phyloP scores from a whole-genome alignment of 2,797 vertebrate species.

The Darevskia nairensis region DNA sequence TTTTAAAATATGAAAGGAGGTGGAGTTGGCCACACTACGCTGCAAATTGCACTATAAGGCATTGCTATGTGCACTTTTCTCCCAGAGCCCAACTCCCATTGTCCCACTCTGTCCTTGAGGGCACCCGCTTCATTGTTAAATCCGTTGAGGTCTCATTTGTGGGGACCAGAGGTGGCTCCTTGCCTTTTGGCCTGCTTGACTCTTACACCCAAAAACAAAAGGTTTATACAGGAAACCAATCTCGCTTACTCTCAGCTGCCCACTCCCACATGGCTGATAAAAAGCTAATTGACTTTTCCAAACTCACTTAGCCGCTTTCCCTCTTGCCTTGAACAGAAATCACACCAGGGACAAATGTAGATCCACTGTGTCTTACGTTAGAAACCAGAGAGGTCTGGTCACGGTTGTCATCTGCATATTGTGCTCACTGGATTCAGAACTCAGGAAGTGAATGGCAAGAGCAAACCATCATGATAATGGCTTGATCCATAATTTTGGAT shows the following conservation, averaged over 20 bases:
- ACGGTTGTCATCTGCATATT: background rate
- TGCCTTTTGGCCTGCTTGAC: fast-evolving
- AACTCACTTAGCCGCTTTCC: constrained; percentile 17
- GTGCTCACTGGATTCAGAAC: background rate
- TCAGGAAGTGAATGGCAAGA: background rate
- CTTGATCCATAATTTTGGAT: background rate
- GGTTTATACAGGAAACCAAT: background rate
- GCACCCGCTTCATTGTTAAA: background rate
- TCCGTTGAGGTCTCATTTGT: background rate
- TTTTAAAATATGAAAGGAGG: constrained; percentile 45
- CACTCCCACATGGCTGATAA: constrained; percentile 29
- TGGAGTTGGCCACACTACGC: background rate
- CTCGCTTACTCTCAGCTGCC: background rate
- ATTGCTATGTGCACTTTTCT: background rate
- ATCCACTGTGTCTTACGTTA: background rate
- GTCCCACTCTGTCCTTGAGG: background rate
- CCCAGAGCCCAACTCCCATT: fast-evolving
- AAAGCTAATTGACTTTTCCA: constrained; percentile 35
- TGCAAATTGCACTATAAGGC: background rate
- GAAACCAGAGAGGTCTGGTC: constrained; percentile 11
- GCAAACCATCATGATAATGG: background rate
- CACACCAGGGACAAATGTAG: constrained; percentile 15
- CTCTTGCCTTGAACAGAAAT: constrained; percentile 16
- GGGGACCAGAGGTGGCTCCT: background rate
- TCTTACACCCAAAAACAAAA: background rate